Conservation (phyloP, 2,797 vertebrate species). For the Molothrus ater region DNA sequence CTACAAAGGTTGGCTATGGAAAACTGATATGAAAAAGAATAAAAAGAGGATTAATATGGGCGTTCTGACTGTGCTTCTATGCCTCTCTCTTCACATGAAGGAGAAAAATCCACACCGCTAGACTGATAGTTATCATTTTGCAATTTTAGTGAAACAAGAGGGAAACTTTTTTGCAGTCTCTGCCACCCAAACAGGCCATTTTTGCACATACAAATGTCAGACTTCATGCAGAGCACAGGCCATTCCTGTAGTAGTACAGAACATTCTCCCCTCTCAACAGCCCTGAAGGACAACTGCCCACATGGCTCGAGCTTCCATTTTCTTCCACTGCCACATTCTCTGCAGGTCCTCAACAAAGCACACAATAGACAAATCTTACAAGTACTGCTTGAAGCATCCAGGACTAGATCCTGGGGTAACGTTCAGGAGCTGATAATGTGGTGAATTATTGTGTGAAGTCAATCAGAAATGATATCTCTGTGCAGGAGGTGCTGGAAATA, state of each 20-base stretch:
- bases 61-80: background rate
- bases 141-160: constrained; percentile 31
- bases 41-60: constrained; percentile 39
- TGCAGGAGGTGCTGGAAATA: background rate
- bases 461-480: background rate
- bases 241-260: background rate
- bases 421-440: background rate
- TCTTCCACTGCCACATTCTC: background rate
- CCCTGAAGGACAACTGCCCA: background rate
- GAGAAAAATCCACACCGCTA: constrained; percentile 18
- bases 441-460: background rate
- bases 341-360: background rate
- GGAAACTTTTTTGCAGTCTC: constrained; percentile 1
- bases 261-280: background rate
- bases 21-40: constrained; percentile 5
- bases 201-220: constrained; percentile 1
- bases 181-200: background rate
- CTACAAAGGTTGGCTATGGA: constrained; percentile 51
- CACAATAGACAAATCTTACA: background rate
- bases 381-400: background rate
- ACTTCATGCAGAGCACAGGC: background rate
- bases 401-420: background rate
- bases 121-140: background rate
- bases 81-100: background rate
- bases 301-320: background rate